Base-by-base conservation (phyloP, 2,113 vertebrate species). In the Ibidorhyncha struthersii region DNA sequence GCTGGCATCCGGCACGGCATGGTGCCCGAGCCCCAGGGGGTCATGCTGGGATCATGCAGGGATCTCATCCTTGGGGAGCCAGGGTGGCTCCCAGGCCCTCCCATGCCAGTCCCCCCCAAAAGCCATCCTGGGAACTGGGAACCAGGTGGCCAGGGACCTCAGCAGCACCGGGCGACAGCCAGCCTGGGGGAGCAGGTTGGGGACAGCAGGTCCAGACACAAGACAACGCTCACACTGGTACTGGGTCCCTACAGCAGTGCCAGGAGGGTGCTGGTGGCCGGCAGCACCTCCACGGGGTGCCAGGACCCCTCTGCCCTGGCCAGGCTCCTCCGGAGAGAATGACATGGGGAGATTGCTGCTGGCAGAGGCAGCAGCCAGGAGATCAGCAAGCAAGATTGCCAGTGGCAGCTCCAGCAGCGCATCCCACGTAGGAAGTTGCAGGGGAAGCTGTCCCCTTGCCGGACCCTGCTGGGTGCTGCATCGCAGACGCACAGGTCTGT, bases 31-130 rank as follows among this genome's bases (percentile, higher is more conserved):
- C 63, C 41, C 65, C 4, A 3, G 29, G 41, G 12, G 15, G 25
- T 90, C 91, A 90, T 95, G 92, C 91, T 74, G 76, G 93, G 45
- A 53, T 86, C 96, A 93, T 94, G 93, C 96, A 93, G 55, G 71
- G 15, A 63, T 81, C 32, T 83, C 67, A 49, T 94, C 92, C 56
- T 70, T 3, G 0, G n/a, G 50, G 77, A 94, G 38, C 66, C 53
- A 56, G 55, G 32, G 38, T 0, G 0, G 67, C 32, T 55, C 69
- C 40, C 1, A 3, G 14, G 22, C 26, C 38, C 56, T 0, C 0
- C 11, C 55, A 41, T 4, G 2, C 25, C 8, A 14, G 5, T 29
- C 2, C 43, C 76, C 69, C 43, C 38, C 63, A 55, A 18, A 59
- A 30, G 11, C 36, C 58, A 43, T n/a, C 80, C 78, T 52, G 73